These are phyloP conservation scores for Maconellicoccus hirsutus DNA, from an alignment of 1,140 invertebrate genomes.

Conservation along the genomic window DNA sequence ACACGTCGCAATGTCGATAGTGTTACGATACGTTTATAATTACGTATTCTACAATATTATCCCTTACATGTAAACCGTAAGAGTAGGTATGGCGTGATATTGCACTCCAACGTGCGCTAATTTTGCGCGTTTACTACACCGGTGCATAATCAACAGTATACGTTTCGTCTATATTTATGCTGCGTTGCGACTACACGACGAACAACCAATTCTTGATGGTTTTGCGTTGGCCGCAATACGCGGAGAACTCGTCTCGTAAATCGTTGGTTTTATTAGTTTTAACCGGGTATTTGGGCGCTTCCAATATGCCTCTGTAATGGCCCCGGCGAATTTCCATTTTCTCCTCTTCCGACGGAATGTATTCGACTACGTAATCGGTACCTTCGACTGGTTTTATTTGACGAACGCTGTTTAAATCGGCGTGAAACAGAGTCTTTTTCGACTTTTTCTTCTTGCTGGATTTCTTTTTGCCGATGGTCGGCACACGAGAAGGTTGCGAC, in stretches of 20 bases:
- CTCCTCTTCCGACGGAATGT: background rate
- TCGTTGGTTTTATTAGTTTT: background rate
- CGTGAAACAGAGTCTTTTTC: background rate
- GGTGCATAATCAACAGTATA: too few relatives aligned
- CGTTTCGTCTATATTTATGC: too few relatives aligned
- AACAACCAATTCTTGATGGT: constrained; percentile 9
- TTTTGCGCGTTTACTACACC: too few relatives aligned
- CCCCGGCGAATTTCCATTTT: background rate
- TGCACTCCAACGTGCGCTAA: too few relatives aligned
- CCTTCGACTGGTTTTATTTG: background rate
- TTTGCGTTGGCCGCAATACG: background rate
- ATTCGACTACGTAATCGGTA: background rate
- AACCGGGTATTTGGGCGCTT: background rate
- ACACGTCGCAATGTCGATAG: too few relatives aligned
- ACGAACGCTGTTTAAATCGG: background rate
- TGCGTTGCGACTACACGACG: background rate
- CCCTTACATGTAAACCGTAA: too few relatives aligned
- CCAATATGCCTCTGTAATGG: background rate
- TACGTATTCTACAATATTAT: too few relatives aligned
- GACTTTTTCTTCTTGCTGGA: constrained; percentile 9
- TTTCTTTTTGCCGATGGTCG: background rate
- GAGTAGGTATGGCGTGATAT: too few relatives aligned
- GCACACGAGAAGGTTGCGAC: background rate
- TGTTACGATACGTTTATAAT: too few relatives aligned
- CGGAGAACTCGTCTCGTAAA: background rate